Conservation (phyloP, 2,113 vertebrate genomes). For the Anseranas semipalmata region DNA sequence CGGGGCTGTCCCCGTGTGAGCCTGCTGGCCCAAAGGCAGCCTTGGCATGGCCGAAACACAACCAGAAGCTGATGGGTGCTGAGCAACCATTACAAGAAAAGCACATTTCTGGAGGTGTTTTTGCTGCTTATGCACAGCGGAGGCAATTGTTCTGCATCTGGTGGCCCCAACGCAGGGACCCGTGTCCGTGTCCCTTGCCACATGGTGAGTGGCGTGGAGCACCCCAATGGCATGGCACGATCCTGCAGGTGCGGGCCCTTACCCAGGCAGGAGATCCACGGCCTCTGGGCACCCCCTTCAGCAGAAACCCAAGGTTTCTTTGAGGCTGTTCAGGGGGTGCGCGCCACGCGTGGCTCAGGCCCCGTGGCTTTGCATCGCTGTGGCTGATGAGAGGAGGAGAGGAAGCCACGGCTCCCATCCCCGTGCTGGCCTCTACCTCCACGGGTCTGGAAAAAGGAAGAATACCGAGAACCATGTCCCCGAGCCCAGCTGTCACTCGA, state of each 20-base stretch:
- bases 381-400: not conserved
- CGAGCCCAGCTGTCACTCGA: not conserved
- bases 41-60: rapidly evolving
- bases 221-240: not conserved
- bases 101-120: not conserved
- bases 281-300: not conserved
- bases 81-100: not conserved
- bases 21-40: rapidly evolving
- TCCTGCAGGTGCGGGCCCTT: rapidly evolving
- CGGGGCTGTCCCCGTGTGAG: rapidly evolving
- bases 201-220: rapidly evolving
- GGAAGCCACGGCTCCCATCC: too few relatives aligned
- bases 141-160: rapidly evolving
- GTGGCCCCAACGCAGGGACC: not conserved
- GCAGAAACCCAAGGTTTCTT: not conserved
- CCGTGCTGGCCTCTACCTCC: rapidly evolving
- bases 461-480: not conserved
- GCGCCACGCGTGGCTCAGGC: rapidly evolving
- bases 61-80: not conserved
- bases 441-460: rapidly evolving
- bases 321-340: not conserved
- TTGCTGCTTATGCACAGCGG: rapidly evolving
- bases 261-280: rapidly evolving
- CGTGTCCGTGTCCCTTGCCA: not conserved
- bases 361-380: not conserved